phyloP scores from a whole-genome alignment of 2,888 invertebrate genomes.

The Drosophila austrosaltans region DNA sequence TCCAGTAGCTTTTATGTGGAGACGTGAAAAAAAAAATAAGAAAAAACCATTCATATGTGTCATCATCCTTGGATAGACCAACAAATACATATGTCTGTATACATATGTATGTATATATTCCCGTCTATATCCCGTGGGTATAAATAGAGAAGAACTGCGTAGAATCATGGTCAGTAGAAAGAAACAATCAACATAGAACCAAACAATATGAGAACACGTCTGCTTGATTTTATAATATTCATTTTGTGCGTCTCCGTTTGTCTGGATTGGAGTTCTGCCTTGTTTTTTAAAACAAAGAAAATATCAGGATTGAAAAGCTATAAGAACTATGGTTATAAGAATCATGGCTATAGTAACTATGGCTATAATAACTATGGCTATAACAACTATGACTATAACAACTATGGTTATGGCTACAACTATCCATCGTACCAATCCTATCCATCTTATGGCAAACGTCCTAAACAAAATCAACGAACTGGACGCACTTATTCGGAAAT shows the following conservation, averaged over 20 bases:
- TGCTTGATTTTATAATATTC: conserved; percentile 38
- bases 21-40: conserved; percentile 33
- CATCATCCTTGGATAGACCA: conserved; percentile 40
- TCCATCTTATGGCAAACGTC: neutral
- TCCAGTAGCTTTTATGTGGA: conserved; percentile 53
- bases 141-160: conserved; percentile 61
- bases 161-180: conserved; percentile 48
- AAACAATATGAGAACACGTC: conserved; percentile 37
- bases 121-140: conserved; percentile 45
- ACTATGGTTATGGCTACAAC: neutral
- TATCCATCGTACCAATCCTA: neutral
- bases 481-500: conserved; percentile 88
- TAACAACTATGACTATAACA: neutral
- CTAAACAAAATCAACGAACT: conserved; percentile 46
- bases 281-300: conserved; percentile 63
- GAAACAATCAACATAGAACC: conserved; percentile 31
- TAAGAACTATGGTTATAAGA: conserved; percentile 20
- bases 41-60: conserved; percentile 69
- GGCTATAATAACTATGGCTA: conserved; percentile 16
- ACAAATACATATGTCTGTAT: neutral
- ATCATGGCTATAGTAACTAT: neutral
- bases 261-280: conserved; percentile 42
- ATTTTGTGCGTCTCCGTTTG: conserved; percentile 20
- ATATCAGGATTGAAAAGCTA: conserved; percentile 22
- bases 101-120: neutral